Evolutionary conservation across 2,113 vertebrate species (phyloP).

Genomic region (Onychorhynchus coronatus): DNA sequence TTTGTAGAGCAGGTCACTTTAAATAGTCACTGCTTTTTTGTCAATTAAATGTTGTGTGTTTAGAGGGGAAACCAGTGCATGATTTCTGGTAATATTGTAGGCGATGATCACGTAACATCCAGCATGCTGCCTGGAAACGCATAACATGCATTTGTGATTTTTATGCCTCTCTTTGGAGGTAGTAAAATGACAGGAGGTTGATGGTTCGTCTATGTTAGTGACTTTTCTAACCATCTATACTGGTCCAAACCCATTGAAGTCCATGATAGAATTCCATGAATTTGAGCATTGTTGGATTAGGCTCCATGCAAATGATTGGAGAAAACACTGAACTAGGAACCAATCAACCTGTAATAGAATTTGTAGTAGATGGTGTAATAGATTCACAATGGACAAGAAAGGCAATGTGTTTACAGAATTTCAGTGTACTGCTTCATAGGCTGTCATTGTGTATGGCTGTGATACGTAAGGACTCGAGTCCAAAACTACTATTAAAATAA

Average conservation of each 20-base stretch:
- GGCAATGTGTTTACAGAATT: not conserved
- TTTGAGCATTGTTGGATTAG: not conserved
- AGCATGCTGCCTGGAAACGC: not conserved
- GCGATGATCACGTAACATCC: not conserved
- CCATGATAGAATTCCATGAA: not conserved
- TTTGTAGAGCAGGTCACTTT: not conserved
- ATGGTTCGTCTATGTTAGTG: not conserved
- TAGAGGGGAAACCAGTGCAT: not conserved
- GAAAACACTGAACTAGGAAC: not conserved
- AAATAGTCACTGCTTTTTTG: not conserved
- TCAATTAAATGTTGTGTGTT: not conserved
- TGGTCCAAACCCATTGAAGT: not conserved
- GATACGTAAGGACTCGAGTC: not conserved
- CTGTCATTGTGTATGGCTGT: not conserved
- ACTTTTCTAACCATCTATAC: not conserved
- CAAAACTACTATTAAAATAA: not conserved
- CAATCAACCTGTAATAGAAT: not conserved
- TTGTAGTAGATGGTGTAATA: not conserved
- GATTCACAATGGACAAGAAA: not conserved
- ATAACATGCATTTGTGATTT: not conserved
- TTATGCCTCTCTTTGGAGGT: not conserved
- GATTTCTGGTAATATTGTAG: not conserved
- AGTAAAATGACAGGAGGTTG: not conserved
- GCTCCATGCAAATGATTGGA: not conserved
- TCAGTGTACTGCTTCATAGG: not conserved